Evolutionary conservation across 1,140 invertebrate genomes (phyloP).

Genomic region (Apocrypta bakeri): DNA sequence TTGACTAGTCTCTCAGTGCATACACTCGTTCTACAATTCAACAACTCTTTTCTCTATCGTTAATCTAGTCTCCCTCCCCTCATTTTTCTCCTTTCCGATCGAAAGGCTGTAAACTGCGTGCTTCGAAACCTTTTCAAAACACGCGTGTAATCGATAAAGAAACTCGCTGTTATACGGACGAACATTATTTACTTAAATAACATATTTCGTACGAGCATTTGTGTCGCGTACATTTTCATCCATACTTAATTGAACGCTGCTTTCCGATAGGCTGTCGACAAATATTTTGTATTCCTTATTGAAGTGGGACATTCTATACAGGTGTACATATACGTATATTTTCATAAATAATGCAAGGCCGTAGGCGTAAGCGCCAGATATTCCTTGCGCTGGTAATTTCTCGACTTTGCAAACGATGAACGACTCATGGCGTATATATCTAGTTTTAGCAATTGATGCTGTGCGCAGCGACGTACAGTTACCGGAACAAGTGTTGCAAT

Average conservation of each 20-base stretch:
- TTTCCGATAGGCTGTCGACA: too few relatives aligned
- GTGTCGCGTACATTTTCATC: too few relatives aligned
- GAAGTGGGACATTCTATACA: background rate
- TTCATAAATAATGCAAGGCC: background rate
- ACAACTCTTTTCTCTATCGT: background rate
- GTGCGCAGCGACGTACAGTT: background rate
- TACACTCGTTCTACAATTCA: background rate
- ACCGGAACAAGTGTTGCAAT: background rate
- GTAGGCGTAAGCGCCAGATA: background rate
- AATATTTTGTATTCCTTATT: too few relatives aligned
- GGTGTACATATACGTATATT: background rate
- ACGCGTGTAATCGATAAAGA: too few relatives aligned
- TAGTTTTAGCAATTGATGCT: background rate
- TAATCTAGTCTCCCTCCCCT: background rate
- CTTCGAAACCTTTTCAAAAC: background rate
- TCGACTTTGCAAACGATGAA: background rate
- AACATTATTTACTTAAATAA: too few relatives aligned
- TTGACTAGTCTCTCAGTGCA: background rate
- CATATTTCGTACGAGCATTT: too few relatives aligned
- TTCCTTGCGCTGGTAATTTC: background rate
- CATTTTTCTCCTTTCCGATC: background rate
- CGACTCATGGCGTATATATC: background rate
- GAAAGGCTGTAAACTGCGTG: background rate
- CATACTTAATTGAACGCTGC: too few relatives aligned
- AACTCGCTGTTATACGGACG: too few relatives aligned